These are phyloP conservation scores for Dolichotis patagonum DNA, from an alignment of 2,113 vertebrate genomes.

Conservation along the genomic window DNA sequence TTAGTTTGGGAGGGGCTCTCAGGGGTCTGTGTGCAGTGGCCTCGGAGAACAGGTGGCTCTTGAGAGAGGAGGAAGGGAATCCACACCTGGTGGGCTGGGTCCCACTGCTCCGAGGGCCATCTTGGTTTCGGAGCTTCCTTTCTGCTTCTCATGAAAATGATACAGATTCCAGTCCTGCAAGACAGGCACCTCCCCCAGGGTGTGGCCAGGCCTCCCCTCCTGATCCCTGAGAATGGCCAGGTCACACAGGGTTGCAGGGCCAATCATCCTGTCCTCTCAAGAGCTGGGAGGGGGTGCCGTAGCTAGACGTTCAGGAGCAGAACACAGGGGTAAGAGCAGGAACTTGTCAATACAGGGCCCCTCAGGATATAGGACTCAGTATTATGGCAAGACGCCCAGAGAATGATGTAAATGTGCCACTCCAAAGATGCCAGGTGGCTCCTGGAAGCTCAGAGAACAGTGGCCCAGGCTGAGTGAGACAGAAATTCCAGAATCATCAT, in stretches of 20 bases:
- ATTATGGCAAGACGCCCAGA: background rate
- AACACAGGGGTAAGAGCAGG: background rate
- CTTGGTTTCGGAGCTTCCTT: background rate
- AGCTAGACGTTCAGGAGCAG: background rate
- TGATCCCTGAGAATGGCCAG: background rate
- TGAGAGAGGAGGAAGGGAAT: background rate
- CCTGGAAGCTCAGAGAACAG: background rate
- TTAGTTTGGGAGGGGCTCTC: background rate
- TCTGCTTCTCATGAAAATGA: background rate
- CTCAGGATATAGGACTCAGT: background rate
- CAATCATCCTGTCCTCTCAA: background rate
- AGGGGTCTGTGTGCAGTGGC: fast-evolving
- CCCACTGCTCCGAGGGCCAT: background rate
- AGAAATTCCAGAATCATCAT: background rate
- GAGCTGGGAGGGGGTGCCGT: background rate
- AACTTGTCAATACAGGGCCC: background rate
- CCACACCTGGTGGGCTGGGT: too few species aligned
- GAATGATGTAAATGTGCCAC: background rate
- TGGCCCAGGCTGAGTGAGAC: background rate
- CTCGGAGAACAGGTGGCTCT: fast-evolving
- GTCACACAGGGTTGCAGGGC: background rate
- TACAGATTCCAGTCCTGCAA: background rate
- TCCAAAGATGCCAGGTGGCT: background rate
- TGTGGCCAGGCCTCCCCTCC: background rate
- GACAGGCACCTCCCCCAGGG: background rate